Percentiles rank a stretch among this genome's conserved stretches.
These are phyloP conservation scores for Varroa destructor DNA, from an alignment of 1,140 invertebrate genomes.

Conservation along the genomic window DNA sequence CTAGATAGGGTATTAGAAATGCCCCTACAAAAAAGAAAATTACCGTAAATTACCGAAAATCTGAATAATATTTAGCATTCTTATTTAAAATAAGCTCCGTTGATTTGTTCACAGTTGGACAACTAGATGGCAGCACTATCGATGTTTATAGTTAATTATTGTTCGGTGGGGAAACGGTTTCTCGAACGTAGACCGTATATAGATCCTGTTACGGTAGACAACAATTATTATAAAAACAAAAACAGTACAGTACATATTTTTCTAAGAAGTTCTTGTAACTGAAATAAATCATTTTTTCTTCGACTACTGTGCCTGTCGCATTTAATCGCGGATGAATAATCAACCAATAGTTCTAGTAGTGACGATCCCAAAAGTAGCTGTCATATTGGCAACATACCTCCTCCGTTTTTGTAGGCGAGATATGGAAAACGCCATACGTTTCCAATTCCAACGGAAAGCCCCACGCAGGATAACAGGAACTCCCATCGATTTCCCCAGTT, in stretches of 20 bases:
- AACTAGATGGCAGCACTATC: neutral
- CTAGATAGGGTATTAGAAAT: slow-evolving; percentile 61
- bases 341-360: too few relatives aligned
- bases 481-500: slow-evolving; percentile 41
- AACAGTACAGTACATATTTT: too few relatives aligned
- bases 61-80: neutral
- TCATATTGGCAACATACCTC: slow-evolving; percentile 37
- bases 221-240: too few relatives aligned
- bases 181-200: too few relatives aligned
- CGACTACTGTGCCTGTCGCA: too few relatives aligned
- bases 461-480: slow-evolving; percentile 41
- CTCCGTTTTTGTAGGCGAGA: slow-evolving; percentile 41
- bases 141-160: neutral
- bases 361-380: too few relatives aligned
- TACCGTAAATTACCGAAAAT: slow-evolving; percentile 21
- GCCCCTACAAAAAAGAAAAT: slow-evolving; percentile 49
- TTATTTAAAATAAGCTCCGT: neutral
- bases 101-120: neutral
- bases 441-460: slow-evolving; percentile 41
- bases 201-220: too few relatives aligned
- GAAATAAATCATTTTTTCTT: neutral
- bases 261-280: neutral
- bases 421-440: slow-evolving; percentile 43
- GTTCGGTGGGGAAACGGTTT: too few relatives aligned
- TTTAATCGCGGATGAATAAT: too few relatives aligned